Evolutionary conservation across 64 coral and sea anemone genomes (phyloP).

Genomic region (Porites australiensis): DNA sequence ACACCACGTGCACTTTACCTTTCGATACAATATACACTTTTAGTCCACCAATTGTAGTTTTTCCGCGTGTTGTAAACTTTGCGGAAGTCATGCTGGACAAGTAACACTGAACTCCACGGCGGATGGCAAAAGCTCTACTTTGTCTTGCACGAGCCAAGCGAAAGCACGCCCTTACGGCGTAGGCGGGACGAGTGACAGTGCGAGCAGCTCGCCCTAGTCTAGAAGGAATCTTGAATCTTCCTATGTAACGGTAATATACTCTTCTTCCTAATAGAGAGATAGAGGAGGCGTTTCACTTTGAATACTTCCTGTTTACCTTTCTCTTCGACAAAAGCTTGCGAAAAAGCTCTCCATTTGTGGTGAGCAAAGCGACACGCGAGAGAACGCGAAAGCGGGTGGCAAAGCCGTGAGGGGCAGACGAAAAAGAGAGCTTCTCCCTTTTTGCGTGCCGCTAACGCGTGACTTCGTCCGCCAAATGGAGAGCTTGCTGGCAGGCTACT

Average conservation of each 20-base stretch:
- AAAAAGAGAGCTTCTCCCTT: too few relatives aligned
- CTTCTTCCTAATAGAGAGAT: neutral
- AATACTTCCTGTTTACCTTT: neutral
- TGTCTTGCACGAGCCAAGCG: constrained; percentile 18
- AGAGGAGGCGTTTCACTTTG: neutral
- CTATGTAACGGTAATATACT: neutral
- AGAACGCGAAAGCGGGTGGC: too few relatives aligned
- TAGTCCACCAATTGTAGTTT: neutral
- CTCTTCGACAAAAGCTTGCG: too few relatives aligned
- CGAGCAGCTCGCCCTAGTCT: constrained; percentile 4
- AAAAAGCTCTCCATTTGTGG: too few relatives aligned
- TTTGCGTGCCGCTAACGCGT: too few relatives aligned
- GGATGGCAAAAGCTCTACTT: constrained; percentile 5
- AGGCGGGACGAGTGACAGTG: neutral
- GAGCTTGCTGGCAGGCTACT: too few relatives aligned
- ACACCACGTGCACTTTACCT: neutral
- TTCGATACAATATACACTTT: constrained; percentile 20
- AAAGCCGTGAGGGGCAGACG: too few relatives aligned
- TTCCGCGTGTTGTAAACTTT: constrained; percentile 20
- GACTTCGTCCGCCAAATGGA: too few relatives aligned
- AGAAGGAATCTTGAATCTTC: neutral
- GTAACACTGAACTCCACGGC: constrained; percentile 9
- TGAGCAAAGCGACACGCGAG: too few relatives aligned
- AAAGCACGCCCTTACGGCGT: neutral
- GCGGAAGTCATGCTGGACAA: neutral